Conservation (phyloP, 2,797 vertebrate species). For the Pelochelys cantorii region DNA sequence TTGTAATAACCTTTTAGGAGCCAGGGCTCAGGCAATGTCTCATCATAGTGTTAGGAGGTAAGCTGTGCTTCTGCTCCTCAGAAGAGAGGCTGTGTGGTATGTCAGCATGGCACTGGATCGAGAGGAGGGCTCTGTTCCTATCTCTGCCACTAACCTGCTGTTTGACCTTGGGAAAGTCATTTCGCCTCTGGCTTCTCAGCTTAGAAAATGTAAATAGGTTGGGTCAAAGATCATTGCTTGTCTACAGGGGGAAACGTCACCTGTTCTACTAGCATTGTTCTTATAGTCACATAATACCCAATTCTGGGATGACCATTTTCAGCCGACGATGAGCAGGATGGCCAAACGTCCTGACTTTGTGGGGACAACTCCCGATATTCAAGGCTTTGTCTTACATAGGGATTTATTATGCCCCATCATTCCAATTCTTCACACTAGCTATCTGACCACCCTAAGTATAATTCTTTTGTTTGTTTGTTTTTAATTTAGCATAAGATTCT, state of each 20-base stretch:
- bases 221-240: neutral
- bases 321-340: too few relatives aligned
- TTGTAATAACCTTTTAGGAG: neutral
- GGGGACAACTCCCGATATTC: too few relatives aligned
- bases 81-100: neutral
- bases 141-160: neutral
- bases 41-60: fast-evolving
- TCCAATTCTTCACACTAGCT: too few relatives aligned
- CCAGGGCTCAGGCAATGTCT: fast-evolving
- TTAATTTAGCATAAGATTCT: neutral
- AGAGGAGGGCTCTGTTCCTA: neutral
- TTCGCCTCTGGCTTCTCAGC: neutral
- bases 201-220: neutral
- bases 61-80: too few relatives aligned
- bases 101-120: neutral
- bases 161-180: neutral
- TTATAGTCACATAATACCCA: neutral
- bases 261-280: neutral
- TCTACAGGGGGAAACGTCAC: neutral
- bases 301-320: neutral
- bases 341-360: too few relatives aligned
- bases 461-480: neutral
- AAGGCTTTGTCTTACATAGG: too few relatives aligned
- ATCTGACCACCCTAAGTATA: neutral
- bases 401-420: too few relatives aligned